Evolutionary conservation across 2,113 vertebrate genomes (phyloP).

Genomic region (Passer domesticus): DNA sequence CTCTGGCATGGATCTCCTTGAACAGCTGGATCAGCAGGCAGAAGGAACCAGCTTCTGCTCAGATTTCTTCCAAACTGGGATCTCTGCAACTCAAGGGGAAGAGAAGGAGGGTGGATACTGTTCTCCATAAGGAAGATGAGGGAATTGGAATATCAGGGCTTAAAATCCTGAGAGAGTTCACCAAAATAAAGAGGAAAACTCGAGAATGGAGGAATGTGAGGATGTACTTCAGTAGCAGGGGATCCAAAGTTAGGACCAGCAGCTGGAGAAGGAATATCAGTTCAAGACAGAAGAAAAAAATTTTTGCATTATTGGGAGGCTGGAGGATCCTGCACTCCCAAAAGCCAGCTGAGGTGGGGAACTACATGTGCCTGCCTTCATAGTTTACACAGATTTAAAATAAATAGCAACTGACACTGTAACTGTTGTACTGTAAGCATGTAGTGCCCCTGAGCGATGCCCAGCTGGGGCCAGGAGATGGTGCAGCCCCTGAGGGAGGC

Average conservation of each 20-base stretch:
- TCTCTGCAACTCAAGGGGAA: not conserved
- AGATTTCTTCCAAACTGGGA: not conserved
- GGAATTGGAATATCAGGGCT: not conserved
- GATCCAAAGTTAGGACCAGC: not conserved
- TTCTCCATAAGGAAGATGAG: not conserved
- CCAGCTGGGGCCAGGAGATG: not conserved
- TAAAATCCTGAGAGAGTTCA: not conserved
- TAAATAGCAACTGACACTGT: not conserved
- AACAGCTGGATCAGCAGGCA: rapidly evolving
- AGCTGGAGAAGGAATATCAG: not conserved
- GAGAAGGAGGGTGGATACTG: not conserved
- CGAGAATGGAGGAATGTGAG: not conserved
- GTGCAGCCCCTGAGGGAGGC: not conserved
- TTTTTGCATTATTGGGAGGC: not conserved
- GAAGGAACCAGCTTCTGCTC: not conserved
- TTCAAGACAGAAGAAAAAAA: not conserved
- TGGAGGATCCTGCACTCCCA: not conserved
- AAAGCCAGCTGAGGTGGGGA: not conserved
- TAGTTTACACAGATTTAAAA: not conserved
- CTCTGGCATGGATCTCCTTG: not conserved
- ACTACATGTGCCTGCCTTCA: not conserved
- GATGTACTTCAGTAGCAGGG: not conserved
- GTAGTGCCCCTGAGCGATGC: rapidly evolving
- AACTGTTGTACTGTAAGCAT: not conserved
- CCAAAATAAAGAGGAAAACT: not conserved